Base-by-base conservation (phyloP, 2,888 invertebrate species). In the Gryllus longicercus region DNA sequence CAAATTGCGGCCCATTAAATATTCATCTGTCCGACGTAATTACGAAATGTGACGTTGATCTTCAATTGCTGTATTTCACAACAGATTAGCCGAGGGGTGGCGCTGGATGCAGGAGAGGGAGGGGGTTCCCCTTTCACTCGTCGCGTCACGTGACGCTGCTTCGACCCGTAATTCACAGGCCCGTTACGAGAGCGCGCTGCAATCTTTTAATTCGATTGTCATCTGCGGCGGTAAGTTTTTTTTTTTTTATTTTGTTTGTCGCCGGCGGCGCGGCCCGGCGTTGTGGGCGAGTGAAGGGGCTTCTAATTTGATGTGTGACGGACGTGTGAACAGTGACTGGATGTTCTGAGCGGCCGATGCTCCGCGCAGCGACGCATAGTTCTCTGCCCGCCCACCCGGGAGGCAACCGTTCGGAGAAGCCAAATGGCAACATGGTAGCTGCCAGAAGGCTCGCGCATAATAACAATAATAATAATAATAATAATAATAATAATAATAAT, bases 21-120 rank as follows among this genome's bases (percentile, higher is more conserved):
- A 63, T 63, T 63, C 63, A n/a, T 63, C 63, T 63, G 63, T 63
- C 63, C 63, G 63, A 63, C n/a, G 63, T 63, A 63, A 63, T 63
- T 63, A 63, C 63, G 16, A 63, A 63, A 63, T 63, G 63, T 63
- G 63, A 63, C 63, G n/a, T 63, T 63, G 63, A 63, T n/a, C 63
- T 63, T 63, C 16, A 63, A 63, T 63, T 63, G 63, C 63, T 63
- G 63, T 63, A 63, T n/a, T 63, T 63, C 63, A 63, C 63, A 14
- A n/a, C 63, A 63, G 63, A 63, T 63, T 63, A 63, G 63, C 63
- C n/a, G n/a, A n/a, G 63, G 3, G n/a, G 63, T 11, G 63, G n/a
- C n/a, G 63, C n/a, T 63, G 11, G 63, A n/a, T 11, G 63, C 63
- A 5, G n/a, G 16, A 18, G 63, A 16, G 16, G 21, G 21, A 21